Base-by-base conservation (phyloP, 2,888 invertebrate genomes). In the Heteropelma amictum region DNA sequence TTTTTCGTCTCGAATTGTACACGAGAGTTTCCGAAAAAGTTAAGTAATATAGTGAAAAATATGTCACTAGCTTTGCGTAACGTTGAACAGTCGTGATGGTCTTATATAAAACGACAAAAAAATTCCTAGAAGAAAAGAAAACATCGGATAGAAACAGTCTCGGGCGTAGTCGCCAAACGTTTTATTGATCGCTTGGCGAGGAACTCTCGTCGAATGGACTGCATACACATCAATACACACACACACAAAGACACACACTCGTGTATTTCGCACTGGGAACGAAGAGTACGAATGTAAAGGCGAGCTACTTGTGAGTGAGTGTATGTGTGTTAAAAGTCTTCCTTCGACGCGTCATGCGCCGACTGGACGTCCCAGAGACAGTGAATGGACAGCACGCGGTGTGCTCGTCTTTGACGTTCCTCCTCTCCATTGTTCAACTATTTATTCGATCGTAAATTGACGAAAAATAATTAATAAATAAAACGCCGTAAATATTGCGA, bases 121-220 rank as follows among this genome's bases (percentile, higher is more conserved):
- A 49, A 26, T 33, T 7, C n/a, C 60, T 2, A 35, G 33, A n/a
- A n/a, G n/a, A 38, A 40, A 19, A 40, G 58, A 87, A 79, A 88
- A 89, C 84, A 87, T 86, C 86, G 86, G n/a, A n/a, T 87, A 86
- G 86, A 87, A 63, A 35, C 82, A 83, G 72, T 23, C 58, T 87
- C 88, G 85, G 87, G 88, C 88, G 87, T 89, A 83, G 82, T 84
- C 82, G 79, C 74, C 38, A 64, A 77, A 70, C 76, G 77, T 72
- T 75, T 76, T 77, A 78, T 78, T 76, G 81, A 82, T 83, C 87
- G 86, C 86, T 87, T 87, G 87, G 87, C 87, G 83, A 78, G 23
- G 23, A 38, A 51, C 35, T 63, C 63, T 61, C 77, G 76, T 26
- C 40, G 33, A 73, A 56, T 72, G 69, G 81, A 81, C 45, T 63